Base-by-base conservation (phyloP, 2,113 vertebrate species). In the Dissostichus mawsoni region DNA sequence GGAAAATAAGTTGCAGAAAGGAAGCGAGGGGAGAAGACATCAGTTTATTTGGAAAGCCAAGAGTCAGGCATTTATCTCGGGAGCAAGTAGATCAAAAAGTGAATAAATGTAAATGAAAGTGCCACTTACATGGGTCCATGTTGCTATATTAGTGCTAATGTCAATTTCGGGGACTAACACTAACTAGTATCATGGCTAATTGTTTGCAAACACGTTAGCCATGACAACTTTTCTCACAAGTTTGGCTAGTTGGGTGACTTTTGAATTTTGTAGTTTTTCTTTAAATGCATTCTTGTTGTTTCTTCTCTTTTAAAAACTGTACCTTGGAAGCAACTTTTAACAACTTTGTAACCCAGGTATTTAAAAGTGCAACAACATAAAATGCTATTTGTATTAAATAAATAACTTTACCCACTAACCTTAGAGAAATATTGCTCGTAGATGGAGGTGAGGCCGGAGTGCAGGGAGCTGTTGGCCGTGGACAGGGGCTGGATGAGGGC, bases 341-440 rank as follows among this genome's bases (percentile, higher is more conserved):
- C 20, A 7, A 33, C 12, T 52, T 71, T 18, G 50, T 12, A 69
- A 0, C 8, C 4, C 2, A 0, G 4, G 12, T 57, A 1, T 63
- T 51, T 13, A 41, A 41, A 51, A 51, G 18, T 55, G 48, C 17
- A 1, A 8, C 48, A 5, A 41, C 36, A 41, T 41, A 8, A 1
- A 41, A 41, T 29, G 36, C 36, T 41, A 8, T 2, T 12, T 33
- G 11, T 12, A 29, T 47, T 6, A 3, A 53, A 17, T 13, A 1
- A 9, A 25, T 41, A 41, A 41, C 36, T 41, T 41, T n/a, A 8
- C 5, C 14, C 8, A 79, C 87, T 81, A 48, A 94, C 94, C 91
- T 81, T 52, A 2, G 82, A 71, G 69, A 94, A 95, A 69, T 94
- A 94, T 8, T 86, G 64, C 64, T 55, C 33, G 66, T 93, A 92